Conservation (phyloP, 2,888 invertebrate genomes). For the Hedychridium roseum region DNA sequence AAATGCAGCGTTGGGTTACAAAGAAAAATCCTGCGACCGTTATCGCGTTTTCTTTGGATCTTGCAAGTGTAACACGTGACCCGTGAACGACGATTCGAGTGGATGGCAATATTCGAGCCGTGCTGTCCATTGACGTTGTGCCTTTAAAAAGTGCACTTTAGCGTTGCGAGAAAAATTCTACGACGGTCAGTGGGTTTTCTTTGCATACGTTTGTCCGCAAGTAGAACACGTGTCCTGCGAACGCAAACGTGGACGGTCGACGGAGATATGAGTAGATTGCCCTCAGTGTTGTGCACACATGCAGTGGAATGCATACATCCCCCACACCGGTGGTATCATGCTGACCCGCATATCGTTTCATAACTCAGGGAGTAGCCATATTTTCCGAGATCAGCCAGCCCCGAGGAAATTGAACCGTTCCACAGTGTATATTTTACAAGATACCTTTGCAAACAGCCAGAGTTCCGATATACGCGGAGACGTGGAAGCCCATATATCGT, state of each 20-base stretch:
- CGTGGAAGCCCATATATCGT: too few relatives aligned
- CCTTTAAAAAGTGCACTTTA: too few relatives aligned
- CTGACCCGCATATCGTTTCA: slow-evolving; percentile 22
- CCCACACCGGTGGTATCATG: slow-evolving; percentile 13
- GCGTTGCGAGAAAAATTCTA: too few relatives aligned
- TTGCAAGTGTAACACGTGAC: too few relatives aligned
- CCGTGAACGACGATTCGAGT: too few relatives aligned
- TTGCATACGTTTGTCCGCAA: background rate
- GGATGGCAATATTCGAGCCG: too few relatives aligned
- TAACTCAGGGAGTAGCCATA: slow-evolving; percentile 29
- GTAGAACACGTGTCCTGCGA: background rate
- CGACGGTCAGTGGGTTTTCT: too few relatives aligned
- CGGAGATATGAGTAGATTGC: background rate
- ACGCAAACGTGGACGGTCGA: background rate
- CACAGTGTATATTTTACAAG: slow-evolving; percentile 35
- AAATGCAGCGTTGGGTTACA: too few relatives aligned
- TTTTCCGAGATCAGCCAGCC: slow-evolving; percentile 32
- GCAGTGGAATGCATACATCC: background rate
- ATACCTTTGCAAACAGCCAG: slow-evolving; percentile 26
- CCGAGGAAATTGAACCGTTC: slow-evolving; percentile 36
- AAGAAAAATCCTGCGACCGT: too few relatives aligned
- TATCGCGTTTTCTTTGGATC: too few relatives aligned
- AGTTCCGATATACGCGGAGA: slow-evolving; percentile 14
- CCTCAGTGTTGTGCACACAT: background rate
- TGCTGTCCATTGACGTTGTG: too few relatives aligned